Conservation (phyloP, 2,113 vertebrate genomes). For the Peromyscus leucopus region DNA sequence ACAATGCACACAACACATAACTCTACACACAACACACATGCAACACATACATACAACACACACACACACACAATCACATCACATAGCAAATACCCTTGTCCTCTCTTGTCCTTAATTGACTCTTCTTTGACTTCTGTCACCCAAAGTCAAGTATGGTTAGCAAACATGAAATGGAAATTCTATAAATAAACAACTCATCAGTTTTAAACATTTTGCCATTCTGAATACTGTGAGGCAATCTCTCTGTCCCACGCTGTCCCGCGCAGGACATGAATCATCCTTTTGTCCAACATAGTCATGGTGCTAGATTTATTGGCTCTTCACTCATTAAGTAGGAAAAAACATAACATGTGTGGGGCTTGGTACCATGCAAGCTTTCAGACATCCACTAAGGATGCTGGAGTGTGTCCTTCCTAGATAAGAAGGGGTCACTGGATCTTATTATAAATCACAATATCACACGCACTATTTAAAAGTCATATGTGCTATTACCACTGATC, state of each 20-base stretch:
- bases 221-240: neutral
- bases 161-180: neutral
- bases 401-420: neutral
- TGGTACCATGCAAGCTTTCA: neutral
- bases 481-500: constrained; percentile 3
- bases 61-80: neutral
- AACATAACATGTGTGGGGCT: neutral
- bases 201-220: neutral
- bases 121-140: neutral
- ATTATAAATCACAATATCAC: neutral
- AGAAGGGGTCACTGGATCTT: neutral
- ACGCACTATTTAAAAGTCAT: neutral
- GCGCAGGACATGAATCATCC: neutral
- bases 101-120: neutral
- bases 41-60: no score
- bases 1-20: neutral
- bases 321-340: neutral
- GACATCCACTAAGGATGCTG: neutral
- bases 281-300: neutral
- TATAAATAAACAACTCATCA: neutral
- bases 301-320: neutral
- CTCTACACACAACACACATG: neutral
- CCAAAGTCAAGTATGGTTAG: neutral
- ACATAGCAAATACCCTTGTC: neutral
- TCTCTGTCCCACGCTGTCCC: neutral